Conservation (phyloP, 2,888 invertebrate species). For the Dendrolimus houi region DNA sequence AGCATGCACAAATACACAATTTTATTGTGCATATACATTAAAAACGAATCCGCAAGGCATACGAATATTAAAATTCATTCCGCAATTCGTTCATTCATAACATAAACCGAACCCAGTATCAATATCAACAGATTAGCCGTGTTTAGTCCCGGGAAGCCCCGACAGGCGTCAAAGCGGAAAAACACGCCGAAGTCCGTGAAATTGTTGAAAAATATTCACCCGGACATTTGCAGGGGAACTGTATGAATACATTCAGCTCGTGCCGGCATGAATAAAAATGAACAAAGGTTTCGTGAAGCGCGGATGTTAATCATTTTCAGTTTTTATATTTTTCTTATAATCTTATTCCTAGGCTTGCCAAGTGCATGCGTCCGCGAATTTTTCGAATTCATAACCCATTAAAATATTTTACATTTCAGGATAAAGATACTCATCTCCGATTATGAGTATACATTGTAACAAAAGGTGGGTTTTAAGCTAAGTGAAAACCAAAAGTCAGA, state of each 20-base stretch:
- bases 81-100: neutral
- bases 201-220: conserved; percentile 1
- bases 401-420: no score
- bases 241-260: conserved; percentile 61
- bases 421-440: no score
- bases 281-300: neutral
- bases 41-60: conserved; percentile 3
- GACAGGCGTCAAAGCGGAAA: conserved; percentile 3
- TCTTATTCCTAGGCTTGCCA: no score
- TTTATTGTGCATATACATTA: no score
- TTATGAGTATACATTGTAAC: no score
- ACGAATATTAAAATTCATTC: neutral
- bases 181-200: conserved; percentile 8
- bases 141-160: conserved; percentile 11
- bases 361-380: no score
- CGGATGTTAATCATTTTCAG: neutral
- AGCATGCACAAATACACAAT: no score
- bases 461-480: no score
- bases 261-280: conserved; percentile 50
- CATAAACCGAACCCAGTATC: conserved; percentile 26
- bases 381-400: no score
- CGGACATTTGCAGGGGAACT: conserved; percentile 35
- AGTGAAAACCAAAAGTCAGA: no score
- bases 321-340: neutral
- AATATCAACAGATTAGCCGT: conserved; percentile 63